Evolutionary conservation across 2,797 vertebrate genomes (phyloP), one percentile per base, ranked within the genome.

Genomic region (Pantherophis vulpinus): DNA sequence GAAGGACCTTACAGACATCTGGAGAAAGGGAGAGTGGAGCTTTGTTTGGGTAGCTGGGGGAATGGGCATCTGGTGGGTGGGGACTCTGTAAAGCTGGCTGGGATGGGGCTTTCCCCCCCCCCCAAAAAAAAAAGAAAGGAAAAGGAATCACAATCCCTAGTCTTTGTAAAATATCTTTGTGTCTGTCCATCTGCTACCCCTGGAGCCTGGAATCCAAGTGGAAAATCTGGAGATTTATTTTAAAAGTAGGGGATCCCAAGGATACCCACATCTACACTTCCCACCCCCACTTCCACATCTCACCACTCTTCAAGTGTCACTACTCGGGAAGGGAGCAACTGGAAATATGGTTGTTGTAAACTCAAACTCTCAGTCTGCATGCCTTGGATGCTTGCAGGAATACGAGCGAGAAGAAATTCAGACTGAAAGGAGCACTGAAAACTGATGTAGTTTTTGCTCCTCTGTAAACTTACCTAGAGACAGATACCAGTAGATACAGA

Each of bases 101-200:
- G 90, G 90, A 90, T 86, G 10, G 9, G 37, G 55, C 56, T 58
- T 79, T 63, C 51, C 55, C 9, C 5, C 23, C 66, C 42, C 42
- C 42, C 37, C 2, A 54, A 60, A 29, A 32, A 54, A 54, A 37
- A 13, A 54, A 87, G 16, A 2, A 37, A n/a, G 32, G 20, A 13
- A 89, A 60, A 27, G 51, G 56, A 93, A 91, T 66, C 11, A 32
- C 29, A 91, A 23, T 29, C 18, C 86, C 88, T 88, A 47, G 32
- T 63, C 88, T 91, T 93, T 95, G 94, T 95, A 95, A 95, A 95
- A 92, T 92, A 86, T 16, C 74, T 94, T 59, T 42, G n/a, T 91
- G 59, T 91, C 86, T 13, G 13, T 92, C 59, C 89, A 87, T 89
- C 63, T 74, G 55, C 63, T 91, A 90, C 88, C 91, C 83, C 61